These are phyloP conservation scores for Aeoliscus strigatus DNA, from an alignment of 2,797 vertebrate species.

Conservation along the genomic window DNA sequence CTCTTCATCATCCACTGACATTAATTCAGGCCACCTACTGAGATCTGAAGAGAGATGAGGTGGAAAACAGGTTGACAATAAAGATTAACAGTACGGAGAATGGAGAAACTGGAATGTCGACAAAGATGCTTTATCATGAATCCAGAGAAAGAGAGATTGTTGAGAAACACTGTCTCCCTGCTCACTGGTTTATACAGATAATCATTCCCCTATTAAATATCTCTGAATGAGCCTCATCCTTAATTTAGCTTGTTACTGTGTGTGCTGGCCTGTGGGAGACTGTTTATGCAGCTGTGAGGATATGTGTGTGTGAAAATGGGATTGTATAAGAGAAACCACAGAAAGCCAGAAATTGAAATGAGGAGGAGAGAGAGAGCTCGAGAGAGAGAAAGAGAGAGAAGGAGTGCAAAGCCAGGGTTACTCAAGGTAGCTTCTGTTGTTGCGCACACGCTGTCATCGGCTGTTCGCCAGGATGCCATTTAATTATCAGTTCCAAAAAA, in stretches of 20 bases:
- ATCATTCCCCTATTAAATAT: conserved; percentile 61
- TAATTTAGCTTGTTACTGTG: conserved; percentile 21
- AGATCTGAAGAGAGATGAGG: too few relatives aligned
- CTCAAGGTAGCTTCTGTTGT: conserved; percentile 43
- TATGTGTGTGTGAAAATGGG: conserved; percentile 19
- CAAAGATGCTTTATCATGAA: too few relatives aligned
- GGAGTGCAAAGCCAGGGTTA: conserved; percentile 16
- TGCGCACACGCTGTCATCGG: conserved; percentile 35
- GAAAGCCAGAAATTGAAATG: neutral
- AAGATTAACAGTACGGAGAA: conserved; percentile 7
- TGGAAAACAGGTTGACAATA: neutral
- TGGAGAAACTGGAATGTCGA: conserved; percentile 7
- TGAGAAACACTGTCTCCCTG: too few relatives aligned
- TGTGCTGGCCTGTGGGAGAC: conserved; percentile 14
- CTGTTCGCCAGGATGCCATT: conserved; percentile 27
- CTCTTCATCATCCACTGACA: conserved; percentile 16
- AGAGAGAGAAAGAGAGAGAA: conserved; percentile 9
- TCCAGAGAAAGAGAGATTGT: too few relatives aligned
- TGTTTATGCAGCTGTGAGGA: conserved; percentile 26
- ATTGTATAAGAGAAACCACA: conserved; percentile 1
- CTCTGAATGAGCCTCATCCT: conserved; percentile 28
- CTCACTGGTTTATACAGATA: conserved; percentile 60
- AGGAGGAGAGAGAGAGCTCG: neutral
- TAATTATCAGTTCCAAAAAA: conserved; percentile 6
- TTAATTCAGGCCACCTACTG: conserved; percentile 2